phyloP scores from a whole-genome alignment of 2,888 invertebrate species.

The Philereme vetulata region DNA sequence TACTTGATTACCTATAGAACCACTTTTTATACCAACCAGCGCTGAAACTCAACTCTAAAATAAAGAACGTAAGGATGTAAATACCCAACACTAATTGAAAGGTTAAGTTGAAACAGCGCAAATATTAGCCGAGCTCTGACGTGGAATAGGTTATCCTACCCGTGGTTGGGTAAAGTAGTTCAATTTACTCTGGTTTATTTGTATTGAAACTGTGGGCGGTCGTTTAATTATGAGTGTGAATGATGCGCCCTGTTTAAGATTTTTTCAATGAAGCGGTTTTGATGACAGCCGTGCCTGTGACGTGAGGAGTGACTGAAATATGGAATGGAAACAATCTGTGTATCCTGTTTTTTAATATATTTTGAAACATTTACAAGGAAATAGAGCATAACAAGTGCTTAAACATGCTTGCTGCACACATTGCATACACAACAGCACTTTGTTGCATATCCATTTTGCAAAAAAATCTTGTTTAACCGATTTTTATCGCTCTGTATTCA shows the following conservation, averaged over 20 bases:
- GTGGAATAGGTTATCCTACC: slow-evolving; percentile 45
- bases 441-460: no score
- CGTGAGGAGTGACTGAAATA: slow-evolving; percentile 42
- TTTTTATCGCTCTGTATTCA: no score
- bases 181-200: slow-evolving; percentile 63
- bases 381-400: not conserved
- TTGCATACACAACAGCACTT: no score
- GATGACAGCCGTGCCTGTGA: slow-evolving; percentile 53
- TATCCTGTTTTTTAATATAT: slow-evolving; percentile 15
- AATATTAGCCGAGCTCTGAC: slow-evolving; percentile 55
- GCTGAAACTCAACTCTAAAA: slow-evolving; percentile 36
- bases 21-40: slow-evolving; percentile 38
- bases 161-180: slow-evolving; percentile 40
- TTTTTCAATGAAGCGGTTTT: slow-evolving; percentile 57
- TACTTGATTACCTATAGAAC: slow-evolving; percentile 70
- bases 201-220: slow-evolving; percentile 59
- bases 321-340: slow-evolving; percentile 32
- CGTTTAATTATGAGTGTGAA: slow-evolving; percentile 78
- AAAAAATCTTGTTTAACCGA: no score
- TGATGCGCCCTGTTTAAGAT: slow-evolving; percentile 65
- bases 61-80: slow-evolving; percentile 40
- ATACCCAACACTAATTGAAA: slow-evolving; percentile 28
- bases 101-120: slow-evolving; percentile 35
- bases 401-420: not conserved
- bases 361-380: slow-evolving; percentile 2